phyloP scores from a whole-genome alignment of 2,797 vertebrate species.

The Glossophaga mutica region DNA sequence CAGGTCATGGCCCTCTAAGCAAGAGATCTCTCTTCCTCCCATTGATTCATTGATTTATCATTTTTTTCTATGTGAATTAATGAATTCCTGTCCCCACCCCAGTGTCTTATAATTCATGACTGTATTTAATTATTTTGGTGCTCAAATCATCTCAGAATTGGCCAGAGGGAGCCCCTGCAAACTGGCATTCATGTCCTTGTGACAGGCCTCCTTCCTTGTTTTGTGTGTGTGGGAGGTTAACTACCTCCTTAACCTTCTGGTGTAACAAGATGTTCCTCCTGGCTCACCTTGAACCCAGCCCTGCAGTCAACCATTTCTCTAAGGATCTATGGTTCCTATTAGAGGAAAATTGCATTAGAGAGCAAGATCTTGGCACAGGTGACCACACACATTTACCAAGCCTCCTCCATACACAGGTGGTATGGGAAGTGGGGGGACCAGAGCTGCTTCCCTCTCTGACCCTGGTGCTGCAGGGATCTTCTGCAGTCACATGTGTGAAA shows the following conservation, averaged over 20 bases:
- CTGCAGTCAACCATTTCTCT: not conserved
- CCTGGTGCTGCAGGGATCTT: not conserved
- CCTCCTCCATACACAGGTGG: not conserved
- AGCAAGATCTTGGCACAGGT: not conserved
- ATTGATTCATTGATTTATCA: not conserved
- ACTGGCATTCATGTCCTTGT: not conserved
- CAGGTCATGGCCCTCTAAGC: not conserved
- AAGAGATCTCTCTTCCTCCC: not conserved
- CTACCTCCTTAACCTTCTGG: not conserved
- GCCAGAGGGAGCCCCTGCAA: not conserved
- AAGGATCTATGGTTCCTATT: not conserved
- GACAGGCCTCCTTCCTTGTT: not conserved
- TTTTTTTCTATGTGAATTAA: not conserved
- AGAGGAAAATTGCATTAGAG: not conserved
- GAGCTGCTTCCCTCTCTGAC: not conserved
- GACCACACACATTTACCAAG: not conserved
- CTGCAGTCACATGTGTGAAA: not conserved
- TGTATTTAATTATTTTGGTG: not conserved
- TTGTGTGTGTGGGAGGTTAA: not conserved
- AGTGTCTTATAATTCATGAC: not conserved
- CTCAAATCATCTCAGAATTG: not conserved
- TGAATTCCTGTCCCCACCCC: not conserved
- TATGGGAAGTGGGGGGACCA: not conserved
- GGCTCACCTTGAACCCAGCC: not conserved
- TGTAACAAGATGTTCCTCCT: not conserved